These are phyloP conservation scores for Liolophura sinensis DNA, from an alignment of 1,140 invertebrate species.

Conservation along the genomic window DNA sequence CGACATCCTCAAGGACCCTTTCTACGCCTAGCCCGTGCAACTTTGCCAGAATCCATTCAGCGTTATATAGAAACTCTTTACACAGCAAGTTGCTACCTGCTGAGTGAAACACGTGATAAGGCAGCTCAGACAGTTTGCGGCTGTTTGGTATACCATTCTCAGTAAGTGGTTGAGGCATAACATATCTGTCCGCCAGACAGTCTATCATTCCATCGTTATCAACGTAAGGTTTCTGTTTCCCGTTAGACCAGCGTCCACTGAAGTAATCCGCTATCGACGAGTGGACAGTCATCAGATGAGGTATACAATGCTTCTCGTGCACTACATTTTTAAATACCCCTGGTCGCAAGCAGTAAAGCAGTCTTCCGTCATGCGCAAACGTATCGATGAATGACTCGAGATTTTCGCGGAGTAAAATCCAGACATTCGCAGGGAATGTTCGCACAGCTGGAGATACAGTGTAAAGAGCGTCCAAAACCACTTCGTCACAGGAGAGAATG, in stretches of 20 bases:
- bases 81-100: neutral
- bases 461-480: no score
- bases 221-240: slow-evolving; percentile 42
- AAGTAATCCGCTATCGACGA: slow-evolving; percentile 52
- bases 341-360: no score
- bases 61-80: slow-evolving; percentile 13
- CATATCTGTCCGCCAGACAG: slow-evolving; percentile 27
- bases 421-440: no score
- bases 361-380: no score
- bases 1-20: slow-evolving; percentile 68
- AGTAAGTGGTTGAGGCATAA: slow-evolving; percentile 37
- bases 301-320: no score
- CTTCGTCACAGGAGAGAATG: no score
- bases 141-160: slow-evolving; percentile 68
- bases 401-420: no score
- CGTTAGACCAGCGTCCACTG: slow-evolving; percentile 56
- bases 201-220: slow-evolving; percentile 18
- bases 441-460: no score
- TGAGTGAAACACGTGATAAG: slow-evolving; percentile 16
- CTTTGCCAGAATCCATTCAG: slow-evolving; percentile 76
- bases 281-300: neutral
- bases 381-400: no score
- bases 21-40: slow-evolving; percentile 69
- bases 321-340: no score
- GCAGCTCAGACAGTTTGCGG: slow-evolving; percentile 64